Evolutionary conservation across 1,140 invertebrate species (phyloP).

Genomic region (Drosophila mojavensis): DNA sequence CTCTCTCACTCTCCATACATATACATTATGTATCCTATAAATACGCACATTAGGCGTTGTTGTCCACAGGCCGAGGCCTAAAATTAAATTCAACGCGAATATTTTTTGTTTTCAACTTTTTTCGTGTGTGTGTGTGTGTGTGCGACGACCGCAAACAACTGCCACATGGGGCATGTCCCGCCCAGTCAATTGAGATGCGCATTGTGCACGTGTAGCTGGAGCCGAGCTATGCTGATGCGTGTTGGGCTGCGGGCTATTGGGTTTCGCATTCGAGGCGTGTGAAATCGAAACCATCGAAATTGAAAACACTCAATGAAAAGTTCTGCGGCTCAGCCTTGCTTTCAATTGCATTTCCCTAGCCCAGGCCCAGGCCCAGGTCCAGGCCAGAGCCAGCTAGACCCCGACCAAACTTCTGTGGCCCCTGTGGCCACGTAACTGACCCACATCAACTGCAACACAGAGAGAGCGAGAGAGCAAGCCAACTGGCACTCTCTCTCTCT

Average conservation of each 20-base stretch:
- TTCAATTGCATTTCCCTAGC: constrained; percentile 68
- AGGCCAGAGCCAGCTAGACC: not conserved
- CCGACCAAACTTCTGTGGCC: constrained; percentile 50
- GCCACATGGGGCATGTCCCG: constrained; percentile 37
- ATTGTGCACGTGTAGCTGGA: constrained; percentile 51
- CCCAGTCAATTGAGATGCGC: constrained; percentile 64
- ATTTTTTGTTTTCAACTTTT: constrained; percentile 8
- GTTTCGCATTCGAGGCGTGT: constrained; percentile 53
- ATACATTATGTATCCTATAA: constrained; percentile 17
- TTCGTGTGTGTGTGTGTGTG: constrained; percentile 1
- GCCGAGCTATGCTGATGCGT: constrained; percentile 46
- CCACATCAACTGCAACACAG: constrained; percentile 54
- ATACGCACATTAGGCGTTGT: constrained; percentile 32
- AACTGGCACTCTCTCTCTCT: not conserved
- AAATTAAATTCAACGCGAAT: constrained; percentile 43
- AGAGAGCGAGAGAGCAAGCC: constrained; percentile 8
- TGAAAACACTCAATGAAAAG: constrained; percentile 75
- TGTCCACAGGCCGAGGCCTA: constrained; percentile 46
- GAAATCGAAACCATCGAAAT: constrained; percentile 78
- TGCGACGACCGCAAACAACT: constrained; percentile 26
- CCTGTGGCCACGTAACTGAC: constrained; percentile 69
- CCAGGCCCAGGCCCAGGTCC: not conserved
- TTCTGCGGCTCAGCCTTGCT: constrained; percentile 67
- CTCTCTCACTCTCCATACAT: not conserved
- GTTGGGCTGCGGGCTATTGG: constrained; percentile 36